Evolutionary conservation across 92 coral and sea anemone genomes (phyloP).

Genomic region (Phenganax marumi): DNA sequence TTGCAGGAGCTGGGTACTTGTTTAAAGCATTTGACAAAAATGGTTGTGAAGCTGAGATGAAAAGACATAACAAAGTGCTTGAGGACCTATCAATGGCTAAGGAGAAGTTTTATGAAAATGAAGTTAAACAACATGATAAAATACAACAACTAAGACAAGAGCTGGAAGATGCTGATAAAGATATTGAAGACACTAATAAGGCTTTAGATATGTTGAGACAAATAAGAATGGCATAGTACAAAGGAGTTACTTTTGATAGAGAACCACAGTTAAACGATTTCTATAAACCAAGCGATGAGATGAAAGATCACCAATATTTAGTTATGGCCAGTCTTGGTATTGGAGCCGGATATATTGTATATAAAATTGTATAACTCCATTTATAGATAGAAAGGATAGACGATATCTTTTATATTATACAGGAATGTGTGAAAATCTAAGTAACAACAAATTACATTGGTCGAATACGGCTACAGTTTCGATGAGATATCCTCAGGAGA

Average conservation of each 20-base stretch:
- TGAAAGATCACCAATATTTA: background rate
- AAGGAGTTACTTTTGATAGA: background rate
- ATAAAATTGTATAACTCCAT: too few species aligned
- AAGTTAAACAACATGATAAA: conserved; percentile 12
- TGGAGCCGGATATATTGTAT: too few species aligned
- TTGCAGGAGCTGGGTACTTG: conserved; percentile 9
- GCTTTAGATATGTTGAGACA: conserved; percentile 27
- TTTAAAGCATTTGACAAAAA: background rate
- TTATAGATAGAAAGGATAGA: too few species aligned
- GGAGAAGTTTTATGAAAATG: conserved; percentile 31
- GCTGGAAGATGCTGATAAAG: conserved; percentile 7
- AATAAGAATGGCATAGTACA: background rate
- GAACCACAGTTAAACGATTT: background rate
- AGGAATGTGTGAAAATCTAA: too few species aligned
- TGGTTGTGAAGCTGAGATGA: conserved; percentile 8
- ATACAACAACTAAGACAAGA: conserved; percentile 1
- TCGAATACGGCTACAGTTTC: too few species aligned
- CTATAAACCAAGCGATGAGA: background rate
- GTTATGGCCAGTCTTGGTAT: too few species aligned
- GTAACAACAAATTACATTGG: too few species aligned
- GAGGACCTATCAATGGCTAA: conserved; percentile 29
- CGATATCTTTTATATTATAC: too few species aligned
- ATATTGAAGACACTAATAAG: conserved; percentile 21
- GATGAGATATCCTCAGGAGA: too few species aligned
- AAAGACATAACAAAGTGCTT: conserved; percentile 37